Evolutionary conservation across 1,140 invertebrate genomes (phyloP).

Genomic region (Heliconius melpomene): DNA sequence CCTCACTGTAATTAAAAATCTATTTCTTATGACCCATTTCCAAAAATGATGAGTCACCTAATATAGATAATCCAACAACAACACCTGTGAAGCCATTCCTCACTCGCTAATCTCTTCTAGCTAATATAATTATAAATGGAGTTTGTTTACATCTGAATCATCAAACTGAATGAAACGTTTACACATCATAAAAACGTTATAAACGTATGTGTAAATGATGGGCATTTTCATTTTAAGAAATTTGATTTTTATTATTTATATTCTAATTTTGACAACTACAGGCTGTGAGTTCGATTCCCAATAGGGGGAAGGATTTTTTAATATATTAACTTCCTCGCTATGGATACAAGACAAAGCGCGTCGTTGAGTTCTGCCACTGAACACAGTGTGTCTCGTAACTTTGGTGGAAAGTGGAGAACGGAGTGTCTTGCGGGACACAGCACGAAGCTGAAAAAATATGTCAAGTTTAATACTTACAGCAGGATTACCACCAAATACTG

Average conservation of each 20-base stretch:
- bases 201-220: background rate
- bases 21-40: constrained; percentile 11
- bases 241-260: background rate
- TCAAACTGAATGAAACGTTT: constrained; percentile 28
- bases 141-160: constrained; percentile 39
- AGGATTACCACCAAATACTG: constrained; percentile 96
- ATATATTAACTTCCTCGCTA: no score
- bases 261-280: background rate
- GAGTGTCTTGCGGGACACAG: no score
- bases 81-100: constrained; percentile 36
- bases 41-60: constrained; percentile 24
- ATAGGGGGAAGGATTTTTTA: no score
- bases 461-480: constrained; percentile 80
- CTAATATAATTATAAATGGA: constrained; percentile 36
- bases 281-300: no score
- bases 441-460: no score
- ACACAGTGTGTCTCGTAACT: no score
- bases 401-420: no score
- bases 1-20: no score
- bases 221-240: background rate
- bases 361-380: no score
- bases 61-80: constrained; percentile 33
- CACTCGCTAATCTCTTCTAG: constrained; percentile 36
- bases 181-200: constrained; percentile 4
- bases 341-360: no score